A percentile compares a stretch with the other conserved stretches of the same genome.
These are phyloP conservation scores for Grapholita molesta DNA, from an alignment of 1,140 invertebrate species.

Conservation along the genomic window DNA sequence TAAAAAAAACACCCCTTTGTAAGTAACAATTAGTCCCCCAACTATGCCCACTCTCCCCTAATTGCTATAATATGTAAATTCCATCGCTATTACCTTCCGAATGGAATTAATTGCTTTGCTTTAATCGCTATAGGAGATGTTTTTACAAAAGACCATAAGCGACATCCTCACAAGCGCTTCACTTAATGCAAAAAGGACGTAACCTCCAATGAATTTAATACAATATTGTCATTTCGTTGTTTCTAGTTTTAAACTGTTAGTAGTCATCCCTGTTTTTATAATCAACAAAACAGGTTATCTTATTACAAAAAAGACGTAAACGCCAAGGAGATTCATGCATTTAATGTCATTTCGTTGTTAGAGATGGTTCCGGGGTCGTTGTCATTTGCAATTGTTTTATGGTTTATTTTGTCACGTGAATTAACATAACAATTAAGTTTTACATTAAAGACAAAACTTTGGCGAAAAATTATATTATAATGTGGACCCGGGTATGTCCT, in stretches of 20 bases:
- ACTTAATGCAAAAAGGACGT: neutral
- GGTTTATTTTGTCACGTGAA: neutral
- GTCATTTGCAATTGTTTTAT: neutral
- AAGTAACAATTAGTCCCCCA: neutral
- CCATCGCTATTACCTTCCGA: conserved; percentile 22
- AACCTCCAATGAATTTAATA: neutral
- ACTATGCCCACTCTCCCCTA: conserved; percentile 30
- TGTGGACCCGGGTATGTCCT: too few relatives aligned
- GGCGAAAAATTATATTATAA: too few relatives aligned
- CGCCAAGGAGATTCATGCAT: neutral
- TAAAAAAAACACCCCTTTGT: neutral
- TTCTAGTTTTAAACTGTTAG: too few relatives aligned
- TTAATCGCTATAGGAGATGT: conserved; percentile 23
- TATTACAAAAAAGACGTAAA: neutral
- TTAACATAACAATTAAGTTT: neutral
- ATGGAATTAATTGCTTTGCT: conserved; percentile 46
- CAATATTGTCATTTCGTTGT: neutral
- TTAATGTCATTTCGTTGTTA: neutral
- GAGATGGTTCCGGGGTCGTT: neutral
- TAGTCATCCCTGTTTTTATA: too few relatives aligned
- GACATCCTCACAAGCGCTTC: too few relatives aligned
- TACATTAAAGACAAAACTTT: too few relatives aligned
- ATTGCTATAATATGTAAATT: conserved; percentile 50
- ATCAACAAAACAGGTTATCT: too few relatives aligned
- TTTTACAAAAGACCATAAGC: neutral